phyloP scores from a whole-genome alignment of 2,888 invertebrate species.

The Drosophila nr. medialis region DNA sequence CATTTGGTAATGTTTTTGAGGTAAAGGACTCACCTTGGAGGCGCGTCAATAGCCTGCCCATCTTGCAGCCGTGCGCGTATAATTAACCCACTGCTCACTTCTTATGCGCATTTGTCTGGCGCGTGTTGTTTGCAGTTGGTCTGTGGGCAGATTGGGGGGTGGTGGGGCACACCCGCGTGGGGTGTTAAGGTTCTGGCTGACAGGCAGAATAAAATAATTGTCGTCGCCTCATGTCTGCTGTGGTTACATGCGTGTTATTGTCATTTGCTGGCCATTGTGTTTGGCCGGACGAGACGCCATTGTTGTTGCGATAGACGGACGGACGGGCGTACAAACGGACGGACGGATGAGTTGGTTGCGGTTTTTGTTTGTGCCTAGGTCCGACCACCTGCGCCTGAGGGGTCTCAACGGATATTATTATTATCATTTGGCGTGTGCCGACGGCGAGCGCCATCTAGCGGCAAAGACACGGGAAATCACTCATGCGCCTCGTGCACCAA shows the following conservation, averaged over 20 bases:
- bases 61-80: neutral
- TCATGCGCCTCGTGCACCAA: conserved; percentile 42
- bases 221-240: conserved; percentile 29
- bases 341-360: conserved; percentile 8
- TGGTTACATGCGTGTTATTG: conserved; percentile 40
- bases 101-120: conserved; percentile 57
- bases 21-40: conserved; percentile 19
- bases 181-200: conserved; percentile 33
- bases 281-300: conserved; percentile 39
- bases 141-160: neutral
- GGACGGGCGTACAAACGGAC: conserved; percentile 7
- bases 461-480: conserved; percentile 33
- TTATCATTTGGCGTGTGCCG: neutral
- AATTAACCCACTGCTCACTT: conserved; percentile 35
- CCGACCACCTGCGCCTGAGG: conserved; percentile 6
- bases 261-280: conserved; percentile 36
- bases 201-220: conserved; percentile 49
- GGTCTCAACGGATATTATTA: neutral
- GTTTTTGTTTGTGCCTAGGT: neutral
- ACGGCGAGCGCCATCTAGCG: conserved; percentile 35
- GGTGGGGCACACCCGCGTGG: neutral
- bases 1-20: conserved; percentile 9
- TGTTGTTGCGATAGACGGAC: conserved; percentile 34
- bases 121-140: conserved; percentile 34
- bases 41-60: conserved; percentile 12